phyloP scores from a whole-genome alignment of 2,797 vertebrate genomes.

The Brachymystax lenok region DNA sequence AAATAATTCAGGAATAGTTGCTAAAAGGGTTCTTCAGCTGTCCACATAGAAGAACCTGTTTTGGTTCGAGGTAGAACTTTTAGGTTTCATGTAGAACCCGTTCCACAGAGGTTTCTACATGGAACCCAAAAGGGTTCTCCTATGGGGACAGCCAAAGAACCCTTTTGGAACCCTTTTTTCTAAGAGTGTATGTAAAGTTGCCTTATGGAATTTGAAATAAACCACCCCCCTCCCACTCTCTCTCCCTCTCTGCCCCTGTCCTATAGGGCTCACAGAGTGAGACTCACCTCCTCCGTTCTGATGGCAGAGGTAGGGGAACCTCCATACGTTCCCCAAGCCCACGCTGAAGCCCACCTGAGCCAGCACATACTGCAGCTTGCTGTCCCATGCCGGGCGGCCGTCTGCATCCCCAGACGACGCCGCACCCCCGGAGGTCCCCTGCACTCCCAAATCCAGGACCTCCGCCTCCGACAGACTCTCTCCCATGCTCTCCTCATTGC shows the following conservation, averaged over 20 bases:
- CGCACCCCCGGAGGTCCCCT: not conserved
- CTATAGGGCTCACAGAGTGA: not conserved
- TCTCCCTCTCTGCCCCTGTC: not conserved
- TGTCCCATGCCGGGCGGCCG: slow-evolving; percentile 79
- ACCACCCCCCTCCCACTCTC: not conserved
- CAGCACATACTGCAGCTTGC: slow-evolving; percentile 85
- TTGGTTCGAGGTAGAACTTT: too few species aligned
- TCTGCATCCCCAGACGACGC: slow-evolving; percentile 37
- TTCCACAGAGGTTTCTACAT: too few species aligned
- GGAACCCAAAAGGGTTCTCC: too few species aligned
- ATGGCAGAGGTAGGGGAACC: slow-evolving; percentile 89
- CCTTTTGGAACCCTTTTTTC: too few species aligned
- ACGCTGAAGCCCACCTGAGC: slow-evolving; percentile 89
- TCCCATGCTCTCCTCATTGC: slow-evolving; percentile 48
- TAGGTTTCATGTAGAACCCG: too few species aligned
- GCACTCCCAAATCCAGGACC: slow-evolving; percentile 35
- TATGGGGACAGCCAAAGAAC: too few species aligned
- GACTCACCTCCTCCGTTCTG: slow-evolving; percentile 85
- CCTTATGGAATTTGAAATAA: too few species aligned
- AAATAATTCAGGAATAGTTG: too few species aligned
- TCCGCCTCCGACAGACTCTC: slow-evolving; percentile 62
- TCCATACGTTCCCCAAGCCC: slow-evolving; percentile 86
- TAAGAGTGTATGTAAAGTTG: too few species aligned
- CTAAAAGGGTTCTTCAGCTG: too few species aligned
- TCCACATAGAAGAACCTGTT: too few species aligned